Evolutionary conservation across 2,888 invertebrate species (phyloP), one percentile per base, ranked within the genome.

Genomic region (Andrena trimmerana): DNA sequence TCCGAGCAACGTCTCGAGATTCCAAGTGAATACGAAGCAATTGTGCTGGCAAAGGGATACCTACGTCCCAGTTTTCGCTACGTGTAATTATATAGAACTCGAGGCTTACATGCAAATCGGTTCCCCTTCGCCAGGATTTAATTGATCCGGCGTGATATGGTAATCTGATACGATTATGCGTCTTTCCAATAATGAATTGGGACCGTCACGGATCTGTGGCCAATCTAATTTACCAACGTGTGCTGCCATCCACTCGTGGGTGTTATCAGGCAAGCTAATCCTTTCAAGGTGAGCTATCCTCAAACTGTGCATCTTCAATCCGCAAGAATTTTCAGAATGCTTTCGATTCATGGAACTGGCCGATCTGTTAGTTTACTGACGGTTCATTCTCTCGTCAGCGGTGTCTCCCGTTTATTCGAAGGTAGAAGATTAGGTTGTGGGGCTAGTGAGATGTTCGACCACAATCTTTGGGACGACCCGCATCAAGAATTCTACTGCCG

Each of bases 141-240:
- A 69, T 74, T 74, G 78, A 74, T 74, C 68, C 69, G 16, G 33
- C 10, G 66, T 59, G 63, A 74, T 73, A 66, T 52, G 42, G 52
- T 78, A 70, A 78, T 78, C 73, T 36, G 62, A 68, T 73, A 52
- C 78, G 67, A 73, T 63, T 78, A 78, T 72, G 72, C 67, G 62
- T 73, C 62, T 67, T 78, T 31, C 42, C 48, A 48, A 67, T 73
- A 73, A 73, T 60, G 66, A 73, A 68, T 73, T 62, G 48, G 16
- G 52, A n/a, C 27, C 66, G 48, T 71, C 71, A 3, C 50, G 36
- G 31, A 62, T 72, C 60, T 16, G 52, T 7, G 42, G 50, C 5
- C 52, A 48, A 78, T 67, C 67, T 66, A 68, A 78, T 72, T 78
- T 72, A 36, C 67, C 66, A 74, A 24, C 59, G 67, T 52, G 67